A percentile compares a stretch with the other conserved stretches of the same genome.
phyloP scores from a whole-genome alignment of 2,888 invertebrate genomes.

The Matsumyia berberina region DNA sequence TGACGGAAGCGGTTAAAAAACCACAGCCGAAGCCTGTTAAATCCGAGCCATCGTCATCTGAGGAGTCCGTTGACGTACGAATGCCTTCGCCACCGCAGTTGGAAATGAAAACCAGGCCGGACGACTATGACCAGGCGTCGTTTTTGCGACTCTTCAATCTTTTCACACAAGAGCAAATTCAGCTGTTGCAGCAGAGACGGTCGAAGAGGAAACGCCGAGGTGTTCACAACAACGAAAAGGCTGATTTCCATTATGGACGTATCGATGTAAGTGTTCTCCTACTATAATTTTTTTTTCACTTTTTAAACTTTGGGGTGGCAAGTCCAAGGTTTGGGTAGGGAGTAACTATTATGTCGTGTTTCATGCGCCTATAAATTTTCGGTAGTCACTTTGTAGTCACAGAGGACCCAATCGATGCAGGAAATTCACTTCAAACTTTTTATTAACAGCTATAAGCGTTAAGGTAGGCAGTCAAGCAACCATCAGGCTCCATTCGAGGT shows the following conservation, averaged over 20 bases:
- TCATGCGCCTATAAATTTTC: no score
- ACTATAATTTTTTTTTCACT: no score
- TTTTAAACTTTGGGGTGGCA: no score
- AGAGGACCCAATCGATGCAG: no score
- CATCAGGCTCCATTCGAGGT: no score
- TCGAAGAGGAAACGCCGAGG: constrained; percentile 83
- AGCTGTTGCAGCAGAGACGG: constrained; percentile 81
- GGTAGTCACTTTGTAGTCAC: no score
- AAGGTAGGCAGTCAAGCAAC: no score
- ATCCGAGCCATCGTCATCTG: constrained; percentile 78
- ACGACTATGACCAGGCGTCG: constrained; percentile 81
- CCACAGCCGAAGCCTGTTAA: constrained; percentile 50
- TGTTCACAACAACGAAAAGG: constrained; percentile 82
- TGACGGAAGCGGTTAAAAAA: constrained; percentile 35
- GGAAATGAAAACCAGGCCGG: constrained; percentile 77
- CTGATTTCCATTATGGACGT: constrained; percentile 83
- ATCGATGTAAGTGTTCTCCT: constrained; percentile 79
- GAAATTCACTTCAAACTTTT: no score
- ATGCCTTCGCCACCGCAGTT: constrained; percentile 39
- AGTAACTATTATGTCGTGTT: no score
- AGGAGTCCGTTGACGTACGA: constrained; percentile 78
- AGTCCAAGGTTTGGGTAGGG: no score
- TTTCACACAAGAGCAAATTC: constrained; percentile 80
- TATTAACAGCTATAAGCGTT: no score
- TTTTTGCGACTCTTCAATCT: constrained; percentile 82